Evolutionary conservation across 2,113 vertebrate species (phyloP).

Genomic region (Pelusios castaneus): DNA sequence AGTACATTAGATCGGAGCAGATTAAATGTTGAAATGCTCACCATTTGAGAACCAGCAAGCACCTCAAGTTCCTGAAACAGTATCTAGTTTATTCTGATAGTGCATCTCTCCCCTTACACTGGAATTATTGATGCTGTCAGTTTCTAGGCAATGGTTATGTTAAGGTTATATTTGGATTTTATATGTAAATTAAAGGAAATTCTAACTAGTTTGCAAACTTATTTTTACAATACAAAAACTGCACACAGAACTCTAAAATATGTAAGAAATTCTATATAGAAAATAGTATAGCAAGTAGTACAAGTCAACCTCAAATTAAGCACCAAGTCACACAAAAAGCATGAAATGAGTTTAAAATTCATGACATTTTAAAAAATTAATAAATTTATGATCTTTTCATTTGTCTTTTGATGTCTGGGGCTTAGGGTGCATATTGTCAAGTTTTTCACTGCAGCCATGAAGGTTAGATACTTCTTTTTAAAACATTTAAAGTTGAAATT

Average conservation of each 20-base stretch:
- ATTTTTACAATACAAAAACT: background rate
- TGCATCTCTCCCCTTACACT: slow-evolving; percentile 36
- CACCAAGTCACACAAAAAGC: background rate
- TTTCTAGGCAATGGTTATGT: background rate
- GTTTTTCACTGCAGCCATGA: background rate
- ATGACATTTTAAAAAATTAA: background rate
- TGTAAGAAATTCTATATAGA: background rate
- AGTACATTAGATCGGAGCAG: background rate
- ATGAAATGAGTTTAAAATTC: background rate
- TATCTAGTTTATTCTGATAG: slow-evolving; percentile 43
- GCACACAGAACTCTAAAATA: background rate
- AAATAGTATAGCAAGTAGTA: background rate
- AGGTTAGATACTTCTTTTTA: background rate
- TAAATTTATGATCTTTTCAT: background rate
- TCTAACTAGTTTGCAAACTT: fast-evolving
- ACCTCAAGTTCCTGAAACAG: slow-evolving; percentile 38
- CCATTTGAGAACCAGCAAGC: slow-evolving; percentile 25
- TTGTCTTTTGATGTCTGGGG: background rate
- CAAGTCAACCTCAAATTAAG: background rate
- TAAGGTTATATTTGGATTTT: background rate
- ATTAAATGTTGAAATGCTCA: slow-evolving; percentile 53
- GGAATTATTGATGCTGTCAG: background rate
- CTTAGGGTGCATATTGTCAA: background rate
- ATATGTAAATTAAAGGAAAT: background rate
- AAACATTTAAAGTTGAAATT: background rate